Base-by-base conservation (phyloP, 2,888 invertebrate species). In the Epistrophe grossulariae region DNA sequence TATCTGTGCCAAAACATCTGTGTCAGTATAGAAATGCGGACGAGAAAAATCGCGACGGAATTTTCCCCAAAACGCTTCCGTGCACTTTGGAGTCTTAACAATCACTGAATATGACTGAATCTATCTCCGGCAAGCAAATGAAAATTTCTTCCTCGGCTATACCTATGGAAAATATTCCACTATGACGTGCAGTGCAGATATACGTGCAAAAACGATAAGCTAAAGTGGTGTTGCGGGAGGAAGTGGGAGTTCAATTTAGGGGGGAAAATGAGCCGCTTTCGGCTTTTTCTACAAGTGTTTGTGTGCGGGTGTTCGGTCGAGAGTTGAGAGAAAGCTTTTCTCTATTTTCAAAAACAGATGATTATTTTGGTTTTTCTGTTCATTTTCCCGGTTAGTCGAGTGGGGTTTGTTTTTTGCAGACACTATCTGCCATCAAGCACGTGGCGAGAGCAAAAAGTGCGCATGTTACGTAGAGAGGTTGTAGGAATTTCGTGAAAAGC, bases 341-440 rank as follows among this genome's bases (percentile, higher is more conserved):
- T 55, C 50, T 40, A 55, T 73, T 68, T 77, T 76, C 24, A 31
- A n/a, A 79, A 71, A 35, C 35, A 74, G 71, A 71, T 71, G 74
- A 50, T 76, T 74, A 55, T 74, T 72, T 87, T 79, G 71, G 68
- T 66, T 72, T 70, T 59, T 72, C 19, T 76, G 31, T 76, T 87
- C 24, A 15, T 55, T 79, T 80, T 78, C 28, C 74, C 68, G 81
- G 78, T 50, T 11, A 7, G 24, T 17, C 17, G 45, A 59, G 83
- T 72, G 64, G 52, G 71, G 83, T 79, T 87, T 87, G 79, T 87
- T 83, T 76, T 82, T 87, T 87, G 83, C 87, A 87, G 87, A 87
- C 40, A 79, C 19, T 45, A 28, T 68, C 60, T 68, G 38, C 24
- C 59, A 24, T 24, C 24, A 35, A 87, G 19, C 87, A 87, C 87